A percentile compares a stretch with the other conserved stretches of the same genome.
Evolutionary conservation across 2,797 vertebrate genomes (phyloP).

Genomic region (Accipiter superciliosus): DNA sequence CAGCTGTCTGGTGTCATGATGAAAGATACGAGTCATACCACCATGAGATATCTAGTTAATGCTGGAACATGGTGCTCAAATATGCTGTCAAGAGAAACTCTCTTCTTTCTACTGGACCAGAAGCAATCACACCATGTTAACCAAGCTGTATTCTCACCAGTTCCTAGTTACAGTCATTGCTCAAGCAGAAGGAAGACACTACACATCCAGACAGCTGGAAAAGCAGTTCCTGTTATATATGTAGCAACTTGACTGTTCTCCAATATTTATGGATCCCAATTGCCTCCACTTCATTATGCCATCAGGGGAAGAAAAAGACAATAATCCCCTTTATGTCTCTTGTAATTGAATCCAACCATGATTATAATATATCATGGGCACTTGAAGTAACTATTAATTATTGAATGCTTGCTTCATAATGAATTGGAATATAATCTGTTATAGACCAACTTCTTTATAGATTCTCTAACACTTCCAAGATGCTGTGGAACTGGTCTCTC

Average conservation of each 20-base stretch:
- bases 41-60: background rate
- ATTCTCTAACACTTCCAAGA: conserved; percentile 32
- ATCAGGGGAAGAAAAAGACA: conserved; percentile 53
- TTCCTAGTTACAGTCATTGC: background rate
- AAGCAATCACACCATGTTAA: background rate
- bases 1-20: background rate
- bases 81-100: background rate
- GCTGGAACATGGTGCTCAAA: background rate
- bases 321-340: conserved; percentile 53
- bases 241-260: conserved; percentile 11
- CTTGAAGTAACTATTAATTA: conserved; percentile 69
- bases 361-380: conserved; percentile 66
- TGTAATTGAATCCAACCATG: conserved; percentile 65
- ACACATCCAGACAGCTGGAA: background rate
- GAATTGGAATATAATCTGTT: conserved; percentile 43
- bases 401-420: conserved; percentile 57
- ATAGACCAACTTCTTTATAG: conserved; percentile 7
- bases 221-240: background rate
- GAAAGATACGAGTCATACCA: fast-evolving
- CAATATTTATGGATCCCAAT: conserved; percentile 44
- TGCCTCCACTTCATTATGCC: conserved; percentile 42
- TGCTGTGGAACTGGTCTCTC: background rate
- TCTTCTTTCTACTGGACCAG: background rate
- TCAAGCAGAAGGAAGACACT: background rate
- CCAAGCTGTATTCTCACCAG: background rate